Evolutionary conservation across 2,113 vertebrate species (phyloP).

Genomic region (Tetraodon nigroviridis): DNA sequence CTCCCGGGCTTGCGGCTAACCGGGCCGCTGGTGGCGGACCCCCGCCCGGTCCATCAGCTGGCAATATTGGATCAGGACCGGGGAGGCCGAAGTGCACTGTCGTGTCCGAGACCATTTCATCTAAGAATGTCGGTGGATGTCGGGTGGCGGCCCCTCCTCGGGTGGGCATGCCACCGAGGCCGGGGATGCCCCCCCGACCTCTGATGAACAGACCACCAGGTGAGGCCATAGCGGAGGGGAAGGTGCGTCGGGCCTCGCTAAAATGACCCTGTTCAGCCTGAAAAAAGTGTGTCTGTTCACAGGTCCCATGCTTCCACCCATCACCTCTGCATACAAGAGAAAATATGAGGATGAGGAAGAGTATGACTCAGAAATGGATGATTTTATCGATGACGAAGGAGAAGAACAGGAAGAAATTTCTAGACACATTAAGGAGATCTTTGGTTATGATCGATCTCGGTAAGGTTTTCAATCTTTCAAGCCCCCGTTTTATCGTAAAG

Average conservation of each 20-base stretch:
- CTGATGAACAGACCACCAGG: slow-evolving; percentile 76
- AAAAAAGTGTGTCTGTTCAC: neutral
- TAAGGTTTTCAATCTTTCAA: slow-evolving; percentile 46
- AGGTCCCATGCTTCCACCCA: slow-evolving; percentile 75
- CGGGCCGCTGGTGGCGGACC: slow-evolving; percentile 52
- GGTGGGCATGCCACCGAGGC: slow-evolving; percentile 69
- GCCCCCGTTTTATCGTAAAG: no score
- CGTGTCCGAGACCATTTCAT: slow-evolving; percentile 94
- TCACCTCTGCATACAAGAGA: slow-evolving; percentile 78
- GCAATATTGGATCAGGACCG: slow-evolving; percentile 61
- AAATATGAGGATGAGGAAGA: slow-evolving; percentile 84
- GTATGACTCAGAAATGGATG: slow-evolving; percentile 96
- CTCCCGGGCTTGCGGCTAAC: slow-evolving; percentile 46
- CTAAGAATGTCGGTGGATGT: slow-evolving; percentile 81
- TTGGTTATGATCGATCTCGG: slow-evolving; percentile 90
- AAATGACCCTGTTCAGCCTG: neutral
- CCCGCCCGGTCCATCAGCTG: slow-evolving; percentile 41
- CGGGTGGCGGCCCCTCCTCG: slow-evolving; percentile 51
- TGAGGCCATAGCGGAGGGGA: slow-evolving; percentile 22
- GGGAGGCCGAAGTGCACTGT: slow-evolving; percentile 87
- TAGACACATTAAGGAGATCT: slow-evolving; percentile 94
- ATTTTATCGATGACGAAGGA: slow-evolving; percentile 95
- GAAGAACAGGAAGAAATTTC: slow-evolving; percentile 89
- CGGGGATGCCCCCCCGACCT: slow-evolving; percentile 26
- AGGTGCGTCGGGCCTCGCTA: neutral